Conservation (phyloP, 2,797 vertebrate genomes). For the Falco rusticolus region DNA sequence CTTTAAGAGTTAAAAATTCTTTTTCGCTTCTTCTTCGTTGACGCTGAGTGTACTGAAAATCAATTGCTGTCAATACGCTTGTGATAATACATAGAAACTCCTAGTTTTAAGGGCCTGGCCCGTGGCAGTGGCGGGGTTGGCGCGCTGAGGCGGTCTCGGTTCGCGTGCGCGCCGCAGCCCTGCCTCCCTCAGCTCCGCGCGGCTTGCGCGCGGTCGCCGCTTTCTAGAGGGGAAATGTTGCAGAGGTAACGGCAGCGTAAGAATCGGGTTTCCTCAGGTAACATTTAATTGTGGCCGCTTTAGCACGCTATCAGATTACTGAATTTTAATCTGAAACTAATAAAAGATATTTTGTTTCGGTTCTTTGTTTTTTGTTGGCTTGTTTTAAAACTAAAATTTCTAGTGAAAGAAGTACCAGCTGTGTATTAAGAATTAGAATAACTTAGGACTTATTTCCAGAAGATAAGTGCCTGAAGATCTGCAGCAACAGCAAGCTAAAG, state of each 20-base stretch:
- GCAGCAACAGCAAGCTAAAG: neutral
- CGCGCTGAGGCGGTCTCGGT: rapidly evolving
- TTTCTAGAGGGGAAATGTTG: neutral
- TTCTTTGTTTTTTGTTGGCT: neutral
- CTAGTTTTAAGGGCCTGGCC: neutral
- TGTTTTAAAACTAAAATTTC: neutral
- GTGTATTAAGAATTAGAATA: neutral
- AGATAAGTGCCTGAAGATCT: neutral
- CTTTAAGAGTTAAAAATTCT: too few relatives aligned
- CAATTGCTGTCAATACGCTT: rapidly evolving
- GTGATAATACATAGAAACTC: rapidly evolving
- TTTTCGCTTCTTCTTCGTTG: rapidly evolving
- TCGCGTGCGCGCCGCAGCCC: rapidly evolving
- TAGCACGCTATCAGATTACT: neutral
- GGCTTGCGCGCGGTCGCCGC: neutral
- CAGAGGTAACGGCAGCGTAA: neutral
- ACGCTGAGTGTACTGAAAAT: too few relatives aligned
- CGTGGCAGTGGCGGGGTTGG: rapidly evolving
- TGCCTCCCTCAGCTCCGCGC: neutral
- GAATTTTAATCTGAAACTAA: neutral
- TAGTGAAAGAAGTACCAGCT: too few relatives aligned
- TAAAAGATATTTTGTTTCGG: neutral
- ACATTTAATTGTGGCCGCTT: neutral
- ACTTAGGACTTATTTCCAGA: neutral
- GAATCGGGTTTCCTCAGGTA: neutral